These are phyloP conservation scores for Uropsilus gracilis DNA, from an alignment of 2,113 vertebrate species.

Conservation along the genomic window DNA sequence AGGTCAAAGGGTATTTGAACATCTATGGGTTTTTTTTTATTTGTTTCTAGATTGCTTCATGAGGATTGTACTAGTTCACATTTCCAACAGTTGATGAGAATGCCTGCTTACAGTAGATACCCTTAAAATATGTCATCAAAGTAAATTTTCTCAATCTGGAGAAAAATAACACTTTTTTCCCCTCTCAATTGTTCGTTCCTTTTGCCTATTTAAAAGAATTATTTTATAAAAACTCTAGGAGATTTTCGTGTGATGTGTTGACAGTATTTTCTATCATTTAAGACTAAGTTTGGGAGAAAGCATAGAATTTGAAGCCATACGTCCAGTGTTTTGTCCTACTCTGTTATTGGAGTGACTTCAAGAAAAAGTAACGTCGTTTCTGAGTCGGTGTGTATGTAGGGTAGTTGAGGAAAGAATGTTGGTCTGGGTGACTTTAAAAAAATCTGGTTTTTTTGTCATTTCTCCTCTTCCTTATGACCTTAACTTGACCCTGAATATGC, in stretches of 20 bases:
- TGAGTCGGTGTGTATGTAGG: not conserved
- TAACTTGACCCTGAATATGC: not conserved
- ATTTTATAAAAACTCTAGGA: not conserved
- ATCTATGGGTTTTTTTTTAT: not conserved
- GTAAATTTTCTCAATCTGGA: not conserved
- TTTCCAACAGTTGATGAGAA: rapidly evolving
- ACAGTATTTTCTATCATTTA: not conserved
- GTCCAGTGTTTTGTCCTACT: not conserved
- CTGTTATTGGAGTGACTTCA: not conserved
- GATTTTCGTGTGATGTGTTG: not conserved
- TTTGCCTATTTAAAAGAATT: not conserved
- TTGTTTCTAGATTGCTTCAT: not conserved
- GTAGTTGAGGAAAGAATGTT: not conserved
- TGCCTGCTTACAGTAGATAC: not conserved
- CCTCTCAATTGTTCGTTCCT: not conserved
- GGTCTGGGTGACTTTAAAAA: not conserved
- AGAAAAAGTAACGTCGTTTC: not conserved
- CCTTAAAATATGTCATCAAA: not conserved
- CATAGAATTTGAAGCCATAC: not conserved
- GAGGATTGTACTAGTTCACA: no score
- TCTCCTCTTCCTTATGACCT: not conserved
- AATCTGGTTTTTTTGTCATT: not conserved
- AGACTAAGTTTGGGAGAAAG: not conserved
- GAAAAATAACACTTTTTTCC: not conserved
- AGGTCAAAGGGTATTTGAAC: no score